These are phyloP conservation scores for Bombus waltoni DNA, from an alignment of 1,140 invertebrate species.

Conservation along the genomic window DNA sequence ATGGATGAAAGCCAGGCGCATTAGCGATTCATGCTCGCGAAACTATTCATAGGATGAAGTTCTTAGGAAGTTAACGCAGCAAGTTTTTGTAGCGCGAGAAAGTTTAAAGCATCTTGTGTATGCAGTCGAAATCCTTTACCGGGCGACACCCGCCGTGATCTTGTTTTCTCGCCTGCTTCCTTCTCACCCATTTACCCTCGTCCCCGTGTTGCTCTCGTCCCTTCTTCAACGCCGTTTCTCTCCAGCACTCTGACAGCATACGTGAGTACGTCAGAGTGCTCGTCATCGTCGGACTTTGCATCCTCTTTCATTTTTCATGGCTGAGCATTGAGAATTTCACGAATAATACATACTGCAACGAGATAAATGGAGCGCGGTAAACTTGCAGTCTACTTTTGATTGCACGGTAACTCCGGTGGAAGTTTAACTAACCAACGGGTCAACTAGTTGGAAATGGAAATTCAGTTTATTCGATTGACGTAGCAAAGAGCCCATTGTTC, in stretches of 20 bases:
- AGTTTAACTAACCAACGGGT: constrained; percentile 9
- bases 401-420: neutral
- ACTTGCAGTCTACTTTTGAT: neutral
- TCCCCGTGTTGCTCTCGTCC: constrained; percentile 36
- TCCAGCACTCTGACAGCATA: constrained; percentile 69
- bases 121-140: constrained; percentile 66
- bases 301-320: constrained; percentile 15
- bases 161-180: constrained; percentile 67
- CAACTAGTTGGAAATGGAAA: constrained; percentile 34
- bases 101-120: constrained; percentile 52
- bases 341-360: neutral
- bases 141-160: constrained; percentile 57
- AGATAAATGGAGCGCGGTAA: constrained; percentile 21
- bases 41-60: constrained; percentile 55
- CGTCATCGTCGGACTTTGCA: constrained; percentile 60
- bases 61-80: constrained; percentile 62
- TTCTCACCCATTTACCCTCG: constrained; percentile 16
- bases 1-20: constrained; percentile 51
- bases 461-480: constrained; percentile 29
- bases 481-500: constrained; percentile 30
- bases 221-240: constrained; percentile 73
- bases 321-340: neutral
- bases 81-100: constrained; percentile 51
- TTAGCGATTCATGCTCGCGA: constrained; percentile 57
- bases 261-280: constrained; percentile 55